Base-by-base conservation (phyloP, 2,113 vertebrate genomes). In the Phrynocephalus versicolor region DNA sequence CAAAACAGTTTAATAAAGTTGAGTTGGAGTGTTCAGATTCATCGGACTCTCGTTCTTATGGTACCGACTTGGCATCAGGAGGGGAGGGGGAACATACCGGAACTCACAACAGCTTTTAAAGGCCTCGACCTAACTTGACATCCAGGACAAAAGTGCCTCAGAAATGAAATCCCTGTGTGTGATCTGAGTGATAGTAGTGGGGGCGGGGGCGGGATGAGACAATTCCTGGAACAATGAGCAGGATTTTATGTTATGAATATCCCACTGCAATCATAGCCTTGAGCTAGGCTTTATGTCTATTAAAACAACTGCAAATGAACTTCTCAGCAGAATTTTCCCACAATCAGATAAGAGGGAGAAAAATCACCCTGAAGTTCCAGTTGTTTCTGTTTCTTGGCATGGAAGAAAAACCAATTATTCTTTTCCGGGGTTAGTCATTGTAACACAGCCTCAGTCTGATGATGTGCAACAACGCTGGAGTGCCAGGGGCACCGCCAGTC, bases 261-360 rank as follows among this genome's bases (percentile, higher is more conserved):
- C 83, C 83, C 67, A 13, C 75, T 91, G 91, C 92, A 90, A 94
- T 92, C 93, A 91, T 83, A 89, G 85, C 79, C 80, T 89, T 75
- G 64, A 93, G 88, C 91, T 91, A 81, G 90, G 88, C 79, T 88
- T 88, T 89, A 85, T 23, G 60, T 85, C 88, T 57, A 85, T 87
- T 79, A 88, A 88, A 67, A 25, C 60, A 67, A 57, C 15, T 6
- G 18, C 33, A 69, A 83, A 88, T 90, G 92, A 89, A 67, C 64
- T 67, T 67, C 13, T 67, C 93, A 92, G 64, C 83, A 93, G 81
- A 67, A 85, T 80, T 70, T 39, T 78, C 87, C 85, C 87, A 45
- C 64, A 65, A 51, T 51, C 45, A 51, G 45, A 51, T 51, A 10
- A 25, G 51, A 12, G 35, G 37, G 76, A 19, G 21, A 15, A 19